Base-by-base conservation (phyloP, 1,140 invertebrate species). In the Drosophila triauraria region DNA sequence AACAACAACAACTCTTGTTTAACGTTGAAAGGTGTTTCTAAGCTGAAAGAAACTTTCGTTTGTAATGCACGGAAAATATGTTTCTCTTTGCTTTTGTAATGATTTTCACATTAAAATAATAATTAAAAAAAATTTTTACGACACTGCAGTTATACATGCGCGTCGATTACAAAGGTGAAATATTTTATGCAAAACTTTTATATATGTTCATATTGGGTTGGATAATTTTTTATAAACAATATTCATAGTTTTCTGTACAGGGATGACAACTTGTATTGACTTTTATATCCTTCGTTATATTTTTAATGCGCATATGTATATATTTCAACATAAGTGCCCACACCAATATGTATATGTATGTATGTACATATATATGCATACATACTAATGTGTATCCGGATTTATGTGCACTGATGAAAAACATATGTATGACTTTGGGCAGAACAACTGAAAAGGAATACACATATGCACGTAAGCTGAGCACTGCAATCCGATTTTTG, bases 311-410 rank as follows among this genome's bases (percentile, higher is more conserved):
- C 51, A 54, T 54, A 54, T 54, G 51, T 38, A 35, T 20, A 53
- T 54, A 54, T 54, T 54, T 54, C 51, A 54, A 54, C 51, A 54
- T 54, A 54, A 54, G 51, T 54, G 51, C 51, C 51, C 51, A 54
- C 51, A 54, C 32, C 51, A 38, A 54, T 35, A 13, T 38, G 23
- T 54, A 54, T 54, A 59, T 30, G 56, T 46, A 59, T 25, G 13
- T 25, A 25, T 13, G 12, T 23, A 17, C n/a, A 27, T 58, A 30
- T 58, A 56, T 40, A 57, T 57, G 35, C 56, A 64, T 61, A 64
- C 56, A 61, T 61, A 64, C 17, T 40, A 64, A 61, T 64, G 38
- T 64, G 62, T 64, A 64, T 64, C 58, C 62, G 58, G 61, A 60
- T 44, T 63, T 64, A 23, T 64, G 38, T 61, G 27, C 61, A 60